phyloP scores from a whole-genome alignment of 2,113 vertebrate species.

The Albula glossodonta region DNA sequence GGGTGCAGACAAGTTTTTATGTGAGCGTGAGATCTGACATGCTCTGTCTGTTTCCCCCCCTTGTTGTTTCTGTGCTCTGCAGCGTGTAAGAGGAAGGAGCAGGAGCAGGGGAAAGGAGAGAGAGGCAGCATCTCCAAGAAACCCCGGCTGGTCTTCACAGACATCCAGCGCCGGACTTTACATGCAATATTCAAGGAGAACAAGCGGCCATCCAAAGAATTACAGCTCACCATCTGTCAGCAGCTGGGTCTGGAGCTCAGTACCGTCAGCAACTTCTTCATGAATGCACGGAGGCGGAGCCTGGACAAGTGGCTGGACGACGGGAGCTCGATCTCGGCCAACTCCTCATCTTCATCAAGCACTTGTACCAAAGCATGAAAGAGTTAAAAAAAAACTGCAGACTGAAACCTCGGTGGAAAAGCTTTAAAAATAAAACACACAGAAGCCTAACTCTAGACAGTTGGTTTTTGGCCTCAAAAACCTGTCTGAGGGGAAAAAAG shows the following conservation, averaged over 20 bases:
- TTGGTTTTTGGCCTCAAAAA: slow-evolving; percentile 91
- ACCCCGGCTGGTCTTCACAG: slow-evolving; percentile 96
- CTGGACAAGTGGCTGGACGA: slow-evolving; percentile 99
- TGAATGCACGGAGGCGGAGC: slow-evolving; percentile 96
- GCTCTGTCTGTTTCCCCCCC: slow-evolving; percentile 29
- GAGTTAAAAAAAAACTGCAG: slow-evolving; percentile 67
- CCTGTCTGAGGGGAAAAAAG: slow-evolving; percentile 75
- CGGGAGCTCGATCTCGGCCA: slow-evolving; percentile 81
- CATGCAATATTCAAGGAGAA: slow-evolving; percentile 99
- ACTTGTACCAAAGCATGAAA: slow-evolving; percentile 99
- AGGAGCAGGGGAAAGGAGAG: slow-evolving; percentile 87
- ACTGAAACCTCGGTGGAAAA: slow-evolving; percentile 84
- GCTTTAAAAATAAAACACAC: slow-evolving; percentile 80
- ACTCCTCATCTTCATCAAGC: slow-evolving; percentile 84
- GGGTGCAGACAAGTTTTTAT: neutral
- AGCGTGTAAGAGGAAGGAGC: slow-evolving; percentile 98
- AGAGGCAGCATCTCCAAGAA: slow-evolving; percentile 90
- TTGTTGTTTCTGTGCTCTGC: slow-evolving; percentile 42
- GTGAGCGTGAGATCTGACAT: slow-evolving; percentile 11
- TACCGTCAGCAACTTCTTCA: slow-evolving; percentile 99
- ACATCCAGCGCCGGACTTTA: slow-evolving; percentile 96
- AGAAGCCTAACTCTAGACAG: slow-evolving; percentile 76
- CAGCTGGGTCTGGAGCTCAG: slow-evolving; percentile 96
- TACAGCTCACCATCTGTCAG: slow-evolving; percentile 98
- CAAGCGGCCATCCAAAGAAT: slow-evolving; percentile 98